Conservation (phyloP, 2,888 invertebrate genomes). For the Escarpia spicata region DNA sequence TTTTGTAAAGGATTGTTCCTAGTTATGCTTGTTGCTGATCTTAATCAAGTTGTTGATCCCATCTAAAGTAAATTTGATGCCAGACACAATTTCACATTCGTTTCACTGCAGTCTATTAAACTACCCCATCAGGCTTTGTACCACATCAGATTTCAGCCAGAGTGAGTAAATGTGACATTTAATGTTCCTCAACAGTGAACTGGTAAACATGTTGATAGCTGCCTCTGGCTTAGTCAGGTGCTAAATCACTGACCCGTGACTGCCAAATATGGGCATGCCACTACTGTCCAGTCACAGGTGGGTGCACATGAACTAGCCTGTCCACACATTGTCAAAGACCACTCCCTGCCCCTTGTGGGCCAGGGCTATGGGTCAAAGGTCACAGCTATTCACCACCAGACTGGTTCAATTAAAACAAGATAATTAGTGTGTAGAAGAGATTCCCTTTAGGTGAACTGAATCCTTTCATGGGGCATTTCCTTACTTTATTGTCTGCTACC, state of each 20-base stretch:
- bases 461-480: background rate
- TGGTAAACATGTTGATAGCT: background rate
- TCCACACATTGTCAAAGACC: background rate
- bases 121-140: background rate
- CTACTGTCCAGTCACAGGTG: background rate
- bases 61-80: background rate
- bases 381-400: background rate
- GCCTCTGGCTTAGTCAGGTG: background rate
- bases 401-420: conserved; percentile 2
- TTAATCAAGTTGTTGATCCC: background rate
- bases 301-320: background rate
- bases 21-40: background rate
- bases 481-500: background rate
- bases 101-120: conserved; percentile 6
- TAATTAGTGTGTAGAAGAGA: conserved; percentile 6
- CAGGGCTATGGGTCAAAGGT: background rate
- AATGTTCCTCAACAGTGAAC: background rate
- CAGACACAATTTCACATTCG: background rate
- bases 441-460: background rate
- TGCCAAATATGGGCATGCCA: background rate
- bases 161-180: conserved; percentile 10
- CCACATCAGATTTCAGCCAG: background rate
- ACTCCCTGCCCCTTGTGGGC: background rate
- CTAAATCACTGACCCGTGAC: background rate
- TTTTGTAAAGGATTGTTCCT: no score